These are phyloP conservation scores for Cassiopea andromeda DNA, from an alignment of 30 jellyfish, hydroid and myxozoan genomes.

Conservation along the genomic window DNA sequence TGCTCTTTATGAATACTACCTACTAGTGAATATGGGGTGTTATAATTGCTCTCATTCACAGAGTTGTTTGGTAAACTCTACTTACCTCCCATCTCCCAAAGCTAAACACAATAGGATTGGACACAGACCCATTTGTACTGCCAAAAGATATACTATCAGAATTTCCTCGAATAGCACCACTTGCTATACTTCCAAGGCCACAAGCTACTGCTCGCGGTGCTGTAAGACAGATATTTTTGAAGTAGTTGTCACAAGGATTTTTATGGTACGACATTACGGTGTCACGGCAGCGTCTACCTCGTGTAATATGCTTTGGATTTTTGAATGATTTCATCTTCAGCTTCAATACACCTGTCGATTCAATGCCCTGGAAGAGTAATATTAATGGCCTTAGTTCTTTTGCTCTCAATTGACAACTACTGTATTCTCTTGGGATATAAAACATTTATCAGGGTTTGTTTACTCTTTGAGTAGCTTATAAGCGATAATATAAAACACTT, in stretches of 20 bases:
- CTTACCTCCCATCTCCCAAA: constrained; percentile 75
- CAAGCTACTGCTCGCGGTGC: constrained; percentile 46
- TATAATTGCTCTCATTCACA: too few relatives aligned
- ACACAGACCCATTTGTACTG: constrained; percentile 1
- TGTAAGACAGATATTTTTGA: constrained; percentile 65
- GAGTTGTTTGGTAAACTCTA: too few relatives aligned
- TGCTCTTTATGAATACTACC: too few relatives aligned
- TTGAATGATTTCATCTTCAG: constrained; percentile 41
- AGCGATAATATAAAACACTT: not conserved
- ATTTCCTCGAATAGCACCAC: constrained; percentile 31
- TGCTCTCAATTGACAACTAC: too few relatives aligned
- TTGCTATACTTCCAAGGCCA: constrained; percentile 43
- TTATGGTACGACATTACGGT: not conserved
- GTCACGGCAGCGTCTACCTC: constrained; percentile 66
- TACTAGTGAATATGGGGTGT: too few relatives aligned
- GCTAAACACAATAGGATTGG: constrained; percentile 58
- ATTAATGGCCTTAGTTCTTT: too few relatives aligned
- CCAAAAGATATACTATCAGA: constrained; percentile 52
- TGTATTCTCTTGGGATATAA: too few relatives aligned
- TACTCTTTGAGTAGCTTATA: too few relatives aligned
- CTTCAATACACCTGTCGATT: constrained; percentile 38
- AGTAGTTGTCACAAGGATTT: constrained; percentile 64
- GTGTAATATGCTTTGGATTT: constrained; percentile 46
- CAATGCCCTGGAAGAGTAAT: not conserved
- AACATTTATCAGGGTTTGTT: not conserved